These are phyloP conservation scores for Yponomeuta malinellus DNA, from an alignment of 2,888 invertebrate species.

Conservation along the genomic window DNA sequence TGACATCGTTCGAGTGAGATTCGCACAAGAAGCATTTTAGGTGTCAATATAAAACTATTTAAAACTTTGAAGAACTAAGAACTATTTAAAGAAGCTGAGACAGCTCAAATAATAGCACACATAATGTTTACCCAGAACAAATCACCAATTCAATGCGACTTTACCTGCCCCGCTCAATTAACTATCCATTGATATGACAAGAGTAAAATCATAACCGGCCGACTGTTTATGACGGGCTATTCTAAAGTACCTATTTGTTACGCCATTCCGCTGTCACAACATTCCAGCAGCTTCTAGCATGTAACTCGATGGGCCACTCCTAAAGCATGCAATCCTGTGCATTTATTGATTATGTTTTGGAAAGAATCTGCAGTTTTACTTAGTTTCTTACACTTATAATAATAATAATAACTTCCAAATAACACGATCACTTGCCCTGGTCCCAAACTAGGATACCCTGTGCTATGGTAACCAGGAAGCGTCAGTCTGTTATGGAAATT, in stretches of 20 bases:
- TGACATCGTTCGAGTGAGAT: too few species aligned
- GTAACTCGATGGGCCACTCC: slow-evolving; percentile 4
- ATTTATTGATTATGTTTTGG: neutral
- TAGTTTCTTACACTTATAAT: too few species aligned
- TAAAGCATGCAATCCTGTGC: neutral
- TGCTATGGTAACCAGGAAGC: too few species aligned
- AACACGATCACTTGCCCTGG: too few species aligned
- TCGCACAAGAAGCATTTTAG: too few species aligned
- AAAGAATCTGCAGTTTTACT: neutral
- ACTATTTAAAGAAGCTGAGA: too few species aligned
- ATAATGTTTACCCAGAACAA: neutral
- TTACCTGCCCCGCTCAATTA: neutral
- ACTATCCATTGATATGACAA: slow-evolving; percentile 1
- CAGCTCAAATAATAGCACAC: too few species aligned
- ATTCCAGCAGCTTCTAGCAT: neutral
- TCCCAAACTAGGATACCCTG: too few species aligned
- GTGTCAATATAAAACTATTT: too few species aligned
- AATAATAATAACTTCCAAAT: too few species aligned
- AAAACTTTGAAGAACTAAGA: too few species aligned
- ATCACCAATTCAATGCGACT: neutral
- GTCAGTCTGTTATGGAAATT: too few species aligned
- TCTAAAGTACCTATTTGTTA: neutral
- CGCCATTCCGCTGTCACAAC: slow-evolving; percentile 16
- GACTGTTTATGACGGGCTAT: neutral
- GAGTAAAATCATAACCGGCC: slow-evolving; percentile 1